These are phyloP conservation scores for Plusia festucae DNA, from an alignment of 2,888 invertebrate genomes.

Conservation along the genomic window DNA sequence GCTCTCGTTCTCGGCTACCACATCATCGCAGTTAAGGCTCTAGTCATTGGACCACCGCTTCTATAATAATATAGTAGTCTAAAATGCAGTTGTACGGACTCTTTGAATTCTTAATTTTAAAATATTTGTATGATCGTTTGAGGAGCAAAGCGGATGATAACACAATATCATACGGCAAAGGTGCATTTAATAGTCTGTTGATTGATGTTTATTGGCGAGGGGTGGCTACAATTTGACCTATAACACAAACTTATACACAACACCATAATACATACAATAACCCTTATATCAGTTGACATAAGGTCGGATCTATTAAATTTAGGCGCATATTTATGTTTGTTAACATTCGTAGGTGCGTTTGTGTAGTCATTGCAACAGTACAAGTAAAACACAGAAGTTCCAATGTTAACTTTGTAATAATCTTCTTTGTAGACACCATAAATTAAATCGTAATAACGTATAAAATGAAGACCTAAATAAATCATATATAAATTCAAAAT, in stretches of 20 bases:
- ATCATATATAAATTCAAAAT: no score
- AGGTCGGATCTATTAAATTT: conserved; percentile 32
- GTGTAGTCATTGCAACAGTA: conserved; percentile 41
- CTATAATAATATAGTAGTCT: no score
- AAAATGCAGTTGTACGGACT: no score
- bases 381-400: conserved; percentile 32
- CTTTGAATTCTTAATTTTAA: no score
- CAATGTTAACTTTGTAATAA: background rate
- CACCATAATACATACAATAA: background rate
- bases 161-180: conserved; percentile 73
- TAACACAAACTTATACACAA: conserved; percentile 29
- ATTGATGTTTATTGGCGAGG: conserved; percentile 80
- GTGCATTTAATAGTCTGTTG: conserved; percentile 80
- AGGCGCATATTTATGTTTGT: conserved; percentile 25
- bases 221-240: conserved; percentile 63
- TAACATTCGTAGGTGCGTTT: conserved; percentile 60
- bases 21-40: no score
- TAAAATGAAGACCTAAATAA: no score
- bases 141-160: conserved; percentile 62
- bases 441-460: no score
- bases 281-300: conserved; percentile 10
- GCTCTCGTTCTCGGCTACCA: no score
- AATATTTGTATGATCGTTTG: background rate
- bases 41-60: no score
- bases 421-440: no score